Percentiles rank a stretch among this genome's conserved stretches.
These are phyloP conservation scores for Scalopus aquaticus DNA, from an alignment of 2,113 vertebrate species.

Conservation along the genomic window DNA sequence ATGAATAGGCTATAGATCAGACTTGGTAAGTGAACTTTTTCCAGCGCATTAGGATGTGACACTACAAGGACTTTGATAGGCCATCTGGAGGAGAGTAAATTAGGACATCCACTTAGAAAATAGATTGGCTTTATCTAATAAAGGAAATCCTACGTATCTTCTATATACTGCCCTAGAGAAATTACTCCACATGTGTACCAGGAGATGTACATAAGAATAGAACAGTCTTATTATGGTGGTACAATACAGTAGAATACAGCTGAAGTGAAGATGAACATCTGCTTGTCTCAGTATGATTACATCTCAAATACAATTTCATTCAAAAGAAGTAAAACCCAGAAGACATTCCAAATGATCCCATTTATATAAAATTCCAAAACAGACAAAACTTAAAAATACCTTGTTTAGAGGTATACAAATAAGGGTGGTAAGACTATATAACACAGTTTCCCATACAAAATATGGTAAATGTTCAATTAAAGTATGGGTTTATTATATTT, in stretches of 20 bases:
- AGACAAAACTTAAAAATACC: neutral
- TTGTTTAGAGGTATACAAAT: neutral
- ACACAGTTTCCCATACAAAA: neutral
- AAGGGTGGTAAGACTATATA: neutral
- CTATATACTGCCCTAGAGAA: neutral
- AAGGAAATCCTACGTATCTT: neutral
- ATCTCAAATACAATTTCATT: neutral
- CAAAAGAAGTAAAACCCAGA: neutral
- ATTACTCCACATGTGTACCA: neutral
- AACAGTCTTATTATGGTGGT: neutral
- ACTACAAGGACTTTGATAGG: neutral
- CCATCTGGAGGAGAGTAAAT: neutral
- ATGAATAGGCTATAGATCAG: neutral
- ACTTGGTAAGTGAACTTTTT: neutral
- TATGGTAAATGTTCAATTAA: neutral
- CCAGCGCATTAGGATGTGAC: neutral
- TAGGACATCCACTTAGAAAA: neutral
- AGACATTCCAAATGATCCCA: neutral
- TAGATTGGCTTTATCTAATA: neutral
- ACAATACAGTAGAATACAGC: neutral
- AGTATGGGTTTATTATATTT: conserved; percentile 29
- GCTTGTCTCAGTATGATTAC: neutral
- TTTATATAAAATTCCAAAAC: neutral
- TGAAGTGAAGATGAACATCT: neutral
- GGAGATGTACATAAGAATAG: neutral